Evolutionary conservation across 2,888 invertebrate genomes (phyloP), one percentile per base, ranked within the genome.

Genomic region (Trissolcus brochymenae): DNA sequence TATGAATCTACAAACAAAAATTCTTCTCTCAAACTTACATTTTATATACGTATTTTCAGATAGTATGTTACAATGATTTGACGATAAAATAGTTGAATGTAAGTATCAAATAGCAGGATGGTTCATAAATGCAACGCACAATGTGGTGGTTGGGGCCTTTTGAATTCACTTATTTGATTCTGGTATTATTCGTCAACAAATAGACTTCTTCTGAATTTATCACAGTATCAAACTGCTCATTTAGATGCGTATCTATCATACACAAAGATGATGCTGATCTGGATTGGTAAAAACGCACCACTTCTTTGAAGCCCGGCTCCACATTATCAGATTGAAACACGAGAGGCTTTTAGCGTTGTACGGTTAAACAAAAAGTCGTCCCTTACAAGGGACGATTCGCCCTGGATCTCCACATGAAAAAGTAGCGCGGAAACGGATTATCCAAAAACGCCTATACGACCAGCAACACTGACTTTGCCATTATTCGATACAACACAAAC

Each of bases 341-440:
- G 67, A 71, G 76, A 76, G 43, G 71, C 76, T 76, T 76, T 76
- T 61, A 66, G 66, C 73, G 40, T 67, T 61, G 55, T 57, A 60
- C 73, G 72, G 64, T 75, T 80, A 81, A 80, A 81, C 78, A 76
- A 76, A 74, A 74, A 59, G 16, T 60, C 46, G 70, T 66, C 76
- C 71, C 66, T 70, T 66, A 17, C 17, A 46, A 53, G 56, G 70
- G 70, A 56, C 41, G 21, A 35, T 21, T 41, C 64, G 61, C 68
- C 53, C n/a, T 46, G 14, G 21, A 2, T 19, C 17, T 50, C 4
- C 40, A 40, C 7, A 64, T 25, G 67, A 57, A 64, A 64, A 75
- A 75, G 51, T 53, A 51, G 50, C 68, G 75, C 75, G 78, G 78
- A 81, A 80, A 81, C 76, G 80, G 83, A 82, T 82, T 81, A 82